These are phyloP conservation scores for Metaphire vulgaris DNA, from an alignment of 1,140 invertebrate species.

Conservation along the genomic window DNA sequence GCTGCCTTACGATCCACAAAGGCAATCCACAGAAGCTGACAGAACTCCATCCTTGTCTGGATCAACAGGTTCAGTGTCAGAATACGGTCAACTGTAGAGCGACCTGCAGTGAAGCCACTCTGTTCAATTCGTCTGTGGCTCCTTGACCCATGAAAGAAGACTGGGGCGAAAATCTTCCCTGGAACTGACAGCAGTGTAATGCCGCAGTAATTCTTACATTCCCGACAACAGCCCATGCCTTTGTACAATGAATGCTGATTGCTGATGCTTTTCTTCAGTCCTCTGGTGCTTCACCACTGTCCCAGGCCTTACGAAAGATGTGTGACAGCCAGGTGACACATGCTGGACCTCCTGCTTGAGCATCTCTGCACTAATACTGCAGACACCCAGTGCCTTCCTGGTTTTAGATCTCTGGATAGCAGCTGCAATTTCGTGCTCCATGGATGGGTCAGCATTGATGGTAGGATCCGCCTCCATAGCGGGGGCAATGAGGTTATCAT, in stretches of 20 bases:
- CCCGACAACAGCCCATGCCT: neutral
- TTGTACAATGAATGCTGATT: neutral
- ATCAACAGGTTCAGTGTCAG: neutral
- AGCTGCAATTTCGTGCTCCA: neutral
- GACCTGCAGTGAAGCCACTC: conserved; percentile 3
- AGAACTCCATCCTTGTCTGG: neutral
- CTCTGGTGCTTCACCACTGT: neutral
- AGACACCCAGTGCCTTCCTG: neutral
- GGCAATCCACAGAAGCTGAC: conserved; percentile 5
- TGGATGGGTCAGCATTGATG: neutral
- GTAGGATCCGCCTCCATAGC: neutral
- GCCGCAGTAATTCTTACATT: neutral
- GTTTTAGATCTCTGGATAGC: neutral
- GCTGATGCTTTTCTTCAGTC: neutral
- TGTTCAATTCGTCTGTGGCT: neutral
- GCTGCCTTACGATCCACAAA: neutral
- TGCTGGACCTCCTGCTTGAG: neutral
- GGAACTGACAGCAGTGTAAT: conserved; percentile 7
- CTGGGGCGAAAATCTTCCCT: neutral
- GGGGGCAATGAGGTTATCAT: no score
- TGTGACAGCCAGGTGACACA: neutral
- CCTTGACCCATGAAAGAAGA: neutral
- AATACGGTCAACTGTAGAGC: neutral
- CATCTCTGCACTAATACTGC: neutral
- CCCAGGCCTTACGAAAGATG: neutral